Percentiles rank a stretch among this genome's conserved stretches.
Evolutionary conservation across 1,140 invertebrate species (phyloP).

Genomic region (roundworm (Caenorhabditis elegans)): DNA sequence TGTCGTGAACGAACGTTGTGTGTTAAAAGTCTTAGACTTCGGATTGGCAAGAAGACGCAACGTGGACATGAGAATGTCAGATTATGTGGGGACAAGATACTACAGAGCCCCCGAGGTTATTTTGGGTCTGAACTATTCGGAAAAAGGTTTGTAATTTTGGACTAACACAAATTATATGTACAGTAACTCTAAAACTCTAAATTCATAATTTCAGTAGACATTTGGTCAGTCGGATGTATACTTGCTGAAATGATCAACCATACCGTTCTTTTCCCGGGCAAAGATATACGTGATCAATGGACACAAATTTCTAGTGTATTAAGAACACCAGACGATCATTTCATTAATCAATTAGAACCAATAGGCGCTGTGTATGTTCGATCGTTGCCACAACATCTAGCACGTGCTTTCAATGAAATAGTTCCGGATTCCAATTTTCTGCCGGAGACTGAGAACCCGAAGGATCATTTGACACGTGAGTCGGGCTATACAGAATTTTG

Average conservation of each 20-base stretch:
- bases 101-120: conserved; percentile 96
- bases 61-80: conserved; percentile 74
- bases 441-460: conserved; percentile 8
- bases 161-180: too few species aligned
- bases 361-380: conserved; percentile 36
- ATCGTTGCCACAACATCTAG: not conserved
- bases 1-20: conserved; percentile 37
- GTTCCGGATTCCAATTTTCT: conserved; percentile 34
- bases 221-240: conserved; percentile 43
- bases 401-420: not conserved
- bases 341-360: conserved; percentile 19
- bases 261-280: conserved; percentile 31
- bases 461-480: conserved; percentile 26
- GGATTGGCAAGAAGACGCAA: conserved; percentile 33
- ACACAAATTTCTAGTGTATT: conserved; percentile 38
- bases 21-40: conserved; percentile 43
- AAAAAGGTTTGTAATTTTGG: too few species aligned
- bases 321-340: conserved; percentile 36
- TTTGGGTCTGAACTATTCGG: conserved; percentile 88
- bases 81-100: conserved; percentile 95
- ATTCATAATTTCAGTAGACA: conserved; percentile 41
- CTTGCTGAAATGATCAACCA: conserved; percentile 47
- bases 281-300: conserved; percentile 40
- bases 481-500: too few species aligned
- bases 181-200: too few species aligned